Base-by-base conservation (phyloP, 2,888 invertebrate species). In the Noctua comes region DNA sequence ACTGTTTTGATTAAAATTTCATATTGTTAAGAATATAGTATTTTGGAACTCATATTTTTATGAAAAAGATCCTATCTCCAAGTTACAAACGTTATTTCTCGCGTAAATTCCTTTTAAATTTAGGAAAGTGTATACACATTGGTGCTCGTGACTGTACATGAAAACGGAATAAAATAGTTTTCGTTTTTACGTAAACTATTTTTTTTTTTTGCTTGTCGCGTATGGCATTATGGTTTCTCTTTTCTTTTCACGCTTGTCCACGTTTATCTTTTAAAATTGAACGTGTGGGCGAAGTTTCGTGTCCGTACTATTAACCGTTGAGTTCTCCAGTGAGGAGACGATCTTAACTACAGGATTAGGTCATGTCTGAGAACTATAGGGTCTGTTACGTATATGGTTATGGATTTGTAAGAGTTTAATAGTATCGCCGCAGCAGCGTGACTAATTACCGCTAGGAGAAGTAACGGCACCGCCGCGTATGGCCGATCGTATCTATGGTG, bases 391-490 rank as follows among this genome's bases (percentile, higher is more conserved):
- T n/a, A n/a, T n/a, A 59, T 59, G 24, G 1, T 27, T 59, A 27
- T 59, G 59, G 59, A n/a, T 59, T 59, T 59, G 16, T 59, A 27
- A 2, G 27, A 59, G 7, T 27, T 27, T 2, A 27, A 59, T 16
- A 59, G 7, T 59, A 59, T 59, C 27, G 27, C 27, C 27, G 59
- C 59, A 59, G 7, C 59, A 82, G 81, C 88, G 89, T 86, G 77
- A 68, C 86, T 90, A 89, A 90, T 90, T 90, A 90, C 90, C 89
- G 89, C 87, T 90, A 89, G 78, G 71, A 57, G 66, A 80, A 74
- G n/a, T 84, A 85, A 85, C 85, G 85, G 85, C 82, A 73, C 59
- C 65, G 16, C 54, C 54, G 76, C 18, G 70, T 81, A 77, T 59
- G 62, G 54, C 69, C 76, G 83, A 79, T 72, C 57, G 66, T 64